These are phyloP conservation scores for Drosophila subobscura DNA, from an alignment of 1,140 invertebrate genomes.

Conservation along the genomic window DNA sequence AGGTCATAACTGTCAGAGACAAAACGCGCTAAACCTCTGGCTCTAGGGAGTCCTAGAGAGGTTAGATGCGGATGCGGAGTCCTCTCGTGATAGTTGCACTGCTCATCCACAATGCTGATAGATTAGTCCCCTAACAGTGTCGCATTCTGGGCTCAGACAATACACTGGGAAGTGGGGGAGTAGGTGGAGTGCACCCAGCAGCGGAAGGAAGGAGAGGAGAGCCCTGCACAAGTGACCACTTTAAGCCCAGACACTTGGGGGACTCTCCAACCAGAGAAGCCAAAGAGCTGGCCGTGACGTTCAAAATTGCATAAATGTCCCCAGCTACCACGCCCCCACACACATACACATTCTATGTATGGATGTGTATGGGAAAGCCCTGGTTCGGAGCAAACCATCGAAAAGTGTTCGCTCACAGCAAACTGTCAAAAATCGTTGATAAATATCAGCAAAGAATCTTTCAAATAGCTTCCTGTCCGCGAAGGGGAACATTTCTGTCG, in stretches of 20 bases:
- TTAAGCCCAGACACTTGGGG: constrained; percentile 31
- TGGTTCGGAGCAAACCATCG: no score
- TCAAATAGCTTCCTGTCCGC: not conserved
- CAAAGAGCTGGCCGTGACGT: not conserved
- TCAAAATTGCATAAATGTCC: constrained; percentile 30
- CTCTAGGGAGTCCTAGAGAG: no score
- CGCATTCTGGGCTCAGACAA: constrained; percentile 24
- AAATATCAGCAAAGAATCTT: not conserved
- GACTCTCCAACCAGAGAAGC: not conserved
- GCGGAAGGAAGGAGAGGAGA: constrained; percentile 3
- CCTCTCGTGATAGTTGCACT: constrained; percentile 18
- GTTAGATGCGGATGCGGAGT: not conserved
- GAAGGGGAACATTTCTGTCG: not conserved
- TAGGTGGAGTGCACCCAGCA: no score
- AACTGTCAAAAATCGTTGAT: not conserved
- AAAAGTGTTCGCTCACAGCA: no score
- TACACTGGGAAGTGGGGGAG: constrained; percentile 7
- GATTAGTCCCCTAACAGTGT: constrained; percentile 59
- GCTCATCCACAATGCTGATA: constrained; percentile 52
- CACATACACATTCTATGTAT: no score
- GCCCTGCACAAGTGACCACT: constrained; percentile 41
- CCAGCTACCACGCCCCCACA: no score
- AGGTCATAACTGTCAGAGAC: constrained; percentile 66
- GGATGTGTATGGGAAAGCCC: no score
- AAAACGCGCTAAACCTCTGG: constrained; percentile 24